phyloP scores from a whole-genome alignment of 2,113 vertebrate species.

The Hippotragus niger region DNA sequence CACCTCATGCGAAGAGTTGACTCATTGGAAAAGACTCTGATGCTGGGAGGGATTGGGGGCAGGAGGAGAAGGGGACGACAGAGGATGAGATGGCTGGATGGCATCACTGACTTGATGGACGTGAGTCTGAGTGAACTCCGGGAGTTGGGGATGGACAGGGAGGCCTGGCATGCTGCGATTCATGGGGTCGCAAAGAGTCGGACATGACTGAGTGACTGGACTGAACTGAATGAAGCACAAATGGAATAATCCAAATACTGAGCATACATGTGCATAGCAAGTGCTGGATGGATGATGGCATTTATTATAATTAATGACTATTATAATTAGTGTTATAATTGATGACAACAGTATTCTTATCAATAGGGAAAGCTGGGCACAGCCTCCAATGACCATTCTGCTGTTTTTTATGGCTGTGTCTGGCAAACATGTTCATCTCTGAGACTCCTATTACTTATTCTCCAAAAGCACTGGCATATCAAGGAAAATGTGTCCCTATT shows the following conservation, averaged over 20 bases:
- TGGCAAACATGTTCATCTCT: not conserved
- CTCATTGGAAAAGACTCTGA: too few species aligned
- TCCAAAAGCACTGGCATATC: not conserved
- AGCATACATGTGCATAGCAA: not conserved
- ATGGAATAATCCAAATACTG: not conserved
- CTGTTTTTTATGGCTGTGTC: not conserved
- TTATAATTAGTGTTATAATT: not conserved
- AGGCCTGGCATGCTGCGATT: too few species aligned
- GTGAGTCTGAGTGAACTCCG: too few species aligned
- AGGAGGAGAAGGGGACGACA: too few species aligned
- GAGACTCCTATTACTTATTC: not conserved
- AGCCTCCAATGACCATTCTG: not conserved
- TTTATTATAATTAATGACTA: too few species aligned
- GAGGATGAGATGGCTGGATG: too few species aligned
- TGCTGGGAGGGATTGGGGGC: too few species aligned
- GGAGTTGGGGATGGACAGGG: too few species aligned
- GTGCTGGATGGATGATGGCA: not conserved
- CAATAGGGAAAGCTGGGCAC: not conserved
- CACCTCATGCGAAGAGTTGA: too few species aligned
- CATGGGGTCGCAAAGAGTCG: too few species aligned
- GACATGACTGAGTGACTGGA: too few species aligned
- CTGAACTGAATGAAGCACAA: not conserved
- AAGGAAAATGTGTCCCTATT: rapidly evolving
- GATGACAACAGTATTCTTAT: not conserved
- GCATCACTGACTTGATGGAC: too few species aligned